These are phyloP conservation scores for Montipora capitata DNA, from an alignment of 92 coral and sea anemone genomes.

Conservation along the genomic window DNA sequence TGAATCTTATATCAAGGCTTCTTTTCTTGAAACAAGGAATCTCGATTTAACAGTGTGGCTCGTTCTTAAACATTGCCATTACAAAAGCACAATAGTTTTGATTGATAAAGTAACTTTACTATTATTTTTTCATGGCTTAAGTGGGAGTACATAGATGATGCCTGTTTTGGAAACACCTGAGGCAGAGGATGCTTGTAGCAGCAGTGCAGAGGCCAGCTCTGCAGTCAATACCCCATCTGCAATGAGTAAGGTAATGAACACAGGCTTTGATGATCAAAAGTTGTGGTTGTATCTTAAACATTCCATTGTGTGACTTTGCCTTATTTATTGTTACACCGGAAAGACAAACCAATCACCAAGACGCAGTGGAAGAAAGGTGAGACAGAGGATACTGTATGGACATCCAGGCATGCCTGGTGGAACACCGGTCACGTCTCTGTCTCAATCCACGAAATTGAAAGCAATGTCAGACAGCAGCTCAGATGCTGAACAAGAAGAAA, in stretches of 20 bases:
- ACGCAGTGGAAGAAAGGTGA: slow-evolving; percentile 84
- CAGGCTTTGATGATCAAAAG: not conserved
- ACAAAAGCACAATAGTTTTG: too few species aligned
- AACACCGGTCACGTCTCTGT: slow-evolving; percentile 41
- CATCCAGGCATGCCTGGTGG: slow-evolving; percentile 58
- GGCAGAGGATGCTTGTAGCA: slow-evolving; percentile 10
- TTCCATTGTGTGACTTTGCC: not conserved
- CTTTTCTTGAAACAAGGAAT: too few species aligned
- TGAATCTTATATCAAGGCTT: too few species aligned
- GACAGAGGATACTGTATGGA: slow-evolving; percentile 83
- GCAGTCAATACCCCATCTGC: slow-evolving; percentile 22
- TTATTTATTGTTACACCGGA: not conserved
- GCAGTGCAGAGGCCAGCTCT: slow-evolving; percentile 26
- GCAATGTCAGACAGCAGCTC: slow-evolving; percentile 71
- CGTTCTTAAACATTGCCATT: too few species aligned
- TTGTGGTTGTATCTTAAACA: not conserved
- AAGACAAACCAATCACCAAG: slow-evolving; percentile 60
- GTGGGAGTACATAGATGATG: slow-evolving; percentile 9
- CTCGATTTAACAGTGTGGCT: too few species aligned
- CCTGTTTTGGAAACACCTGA: slow-evolving; percentile 44
- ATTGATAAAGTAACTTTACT: too few species aligned
- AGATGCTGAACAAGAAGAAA: slow-evolving; percentile 45
- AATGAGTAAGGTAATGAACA: slow-evolving; percentile 4
- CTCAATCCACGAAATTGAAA: slow-evolving; percentile 46
- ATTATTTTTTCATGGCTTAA: too few species aligned